phyloP scores from a whole-genome alignment of 2,888 invertebrate species.

The Leucophenga montana region DNA sequence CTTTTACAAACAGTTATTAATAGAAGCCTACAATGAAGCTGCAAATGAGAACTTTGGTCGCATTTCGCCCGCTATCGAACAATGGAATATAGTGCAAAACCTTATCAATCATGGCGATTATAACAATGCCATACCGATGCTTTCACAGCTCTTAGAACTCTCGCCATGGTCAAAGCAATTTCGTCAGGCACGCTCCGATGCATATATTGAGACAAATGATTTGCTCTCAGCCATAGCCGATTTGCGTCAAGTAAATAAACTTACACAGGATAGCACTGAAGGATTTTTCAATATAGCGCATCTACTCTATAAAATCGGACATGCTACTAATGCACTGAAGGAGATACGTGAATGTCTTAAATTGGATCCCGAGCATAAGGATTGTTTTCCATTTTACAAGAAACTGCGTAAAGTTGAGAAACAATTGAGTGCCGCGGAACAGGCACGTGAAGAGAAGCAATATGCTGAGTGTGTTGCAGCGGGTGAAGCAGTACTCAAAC shows the following conservation, averaged over 20 bases:
- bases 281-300: conserved; percentile 81
- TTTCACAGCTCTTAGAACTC: conserved; percentile 82
- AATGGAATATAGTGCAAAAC: conserved; percentile 80
- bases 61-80: conserved; percentile 79
- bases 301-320: conserved; percentile 91
- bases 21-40: conserved; percentile 85
- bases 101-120: conserved; percentile 76
- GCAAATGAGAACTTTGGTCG: conserved; percentile 81
- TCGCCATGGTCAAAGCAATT: conserved; percentile 93
- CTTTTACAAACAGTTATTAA: conserved; percentile 75
- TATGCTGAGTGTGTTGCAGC: conserved; percentile 80
- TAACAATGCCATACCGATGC: conserved; percentile 77
- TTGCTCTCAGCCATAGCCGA: conserved; percentile 91
- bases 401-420: conserved; percentile 95
- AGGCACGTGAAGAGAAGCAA: conserved; percentile 77
- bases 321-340: conserved; percentile 90
- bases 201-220: conserved; percentile 86
- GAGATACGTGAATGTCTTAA: conserved; percentile 97
- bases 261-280: conserved; percentile 92
- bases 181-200: conserved; percentile 89
- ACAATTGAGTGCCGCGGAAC: conserved; percentile 79
- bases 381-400: conserved; percentile 97
- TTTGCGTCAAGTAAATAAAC: conserved; percentile 89
- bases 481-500: conserved; percentile 79
- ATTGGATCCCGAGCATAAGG: conserved; percentile 97